phyloP scores from a whole-genome alignment of 23 tunicate species.

The Diplosoma virens region DNA sequence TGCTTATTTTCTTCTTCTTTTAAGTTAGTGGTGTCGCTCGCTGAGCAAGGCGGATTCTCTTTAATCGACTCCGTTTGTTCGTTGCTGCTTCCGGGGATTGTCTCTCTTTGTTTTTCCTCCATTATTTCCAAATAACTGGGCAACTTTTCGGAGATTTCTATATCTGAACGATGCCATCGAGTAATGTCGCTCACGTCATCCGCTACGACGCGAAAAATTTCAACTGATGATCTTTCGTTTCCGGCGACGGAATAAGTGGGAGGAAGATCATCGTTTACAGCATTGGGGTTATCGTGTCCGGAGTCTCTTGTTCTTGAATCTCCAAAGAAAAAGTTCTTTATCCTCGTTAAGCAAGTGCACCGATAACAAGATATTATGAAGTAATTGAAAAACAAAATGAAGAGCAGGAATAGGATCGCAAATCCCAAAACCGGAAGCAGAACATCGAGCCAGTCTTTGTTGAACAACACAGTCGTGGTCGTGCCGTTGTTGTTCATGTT shows the following conservation, averaged over 20 bases:
- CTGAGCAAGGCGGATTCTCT: no score
- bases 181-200: conserved; percentile 19
- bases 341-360: neutral
- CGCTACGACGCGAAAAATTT: conserved; percentile 7
- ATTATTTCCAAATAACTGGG: conserved; percentile 27
- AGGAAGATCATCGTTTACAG: conserved; percentile 22
- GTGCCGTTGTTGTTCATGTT: no score
- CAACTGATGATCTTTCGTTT: neutral
- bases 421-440: conserved; percentile 10
- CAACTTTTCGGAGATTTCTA: conserved; percentile 11
- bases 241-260: conserved; percentile 24
- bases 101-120: conserved; percentile 18
- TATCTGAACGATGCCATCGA: neutral
- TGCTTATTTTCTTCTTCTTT: no score
- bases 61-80: no score
- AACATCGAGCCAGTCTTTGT: conserved; percentile 17
- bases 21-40: no score
- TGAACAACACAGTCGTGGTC: no score
- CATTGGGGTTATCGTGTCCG: conserved; percentile 4
- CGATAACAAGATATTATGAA: neutral
- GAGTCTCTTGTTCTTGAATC: neutral
- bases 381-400: neutral
- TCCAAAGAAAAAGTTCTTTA: neutral
- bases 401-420: neutral
- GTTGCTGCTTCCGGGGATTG: neutral